A percentile compares a stretch with the other conserved stretches of the same genome.
phyloP scores from a whole-genome alignment of 2,113 vertebrate genomes.

The Siphamia tubifer region DNA sequence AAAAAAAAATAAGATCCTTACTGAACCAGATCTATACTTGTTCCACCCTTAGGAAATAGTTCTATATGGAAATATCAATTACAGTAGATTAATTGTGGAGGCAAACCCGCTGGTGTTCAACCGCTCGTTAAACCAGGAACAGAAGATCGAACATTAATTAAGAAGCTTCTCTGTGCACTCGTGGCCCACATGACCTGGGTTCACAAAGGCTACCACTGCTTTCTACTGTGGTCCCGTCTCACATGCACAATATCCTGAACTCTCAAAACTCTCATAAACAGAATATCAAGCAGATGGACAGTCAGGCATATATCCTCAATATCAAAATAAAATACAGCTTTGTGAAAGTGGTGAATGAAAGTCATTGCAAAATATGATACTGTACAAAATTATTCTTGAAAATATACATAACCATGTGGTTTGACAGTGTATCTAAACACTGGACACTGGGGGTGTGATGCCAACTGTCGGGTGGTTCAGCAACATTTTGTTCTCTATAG shows the following conservation, averaged over 20 bases:
- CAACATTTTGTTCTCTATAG: too few relatives aligned
- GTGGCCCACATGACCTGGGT: neutral
- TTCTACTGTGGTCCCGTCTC: neutral
- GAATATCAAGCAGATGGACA: conserved; percentile 19
- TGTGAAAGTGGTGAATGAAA: too few relatives aligned
- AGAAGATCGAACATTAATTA: conserved; percentile 71
- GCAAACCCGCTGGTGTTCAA: neutral
- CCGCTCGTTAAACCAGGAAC: conserved; percentile 59
- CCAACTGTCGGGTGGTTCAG: too few relatives aligned
- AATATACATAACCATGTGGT: too few relatives aligned
- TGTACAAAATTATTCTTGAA: too few relatives aligned
- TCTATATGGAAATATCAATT: conserved; percentile 46
- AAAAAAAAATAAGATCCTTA: conserved; percentile 9
- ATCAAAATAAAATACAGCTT: too few relatives aligned
- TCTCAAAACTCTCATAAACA: neutral
- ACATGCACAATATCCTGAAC: neutral
- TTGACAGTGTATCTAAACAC: too few relatives aligned
- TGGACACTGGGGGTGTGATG: too few relatives aligned
- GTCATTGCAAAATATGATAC: too few relatives aligned
- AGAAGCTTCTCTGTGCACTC: conserved; percentile 6
- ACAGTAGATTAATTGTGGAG: conserved; percentile 47
- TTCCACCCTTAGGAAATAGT: conserved; percentile 34
- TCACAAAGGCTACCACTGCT: conserved; percentile 3
- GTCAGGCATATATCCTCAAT: neutral
- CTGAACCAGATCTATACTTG: conserved; percentile 42